Conservation (phyloP, 2,888 invertebrate genomes). For the Gasteruption jaculator region DNA sequence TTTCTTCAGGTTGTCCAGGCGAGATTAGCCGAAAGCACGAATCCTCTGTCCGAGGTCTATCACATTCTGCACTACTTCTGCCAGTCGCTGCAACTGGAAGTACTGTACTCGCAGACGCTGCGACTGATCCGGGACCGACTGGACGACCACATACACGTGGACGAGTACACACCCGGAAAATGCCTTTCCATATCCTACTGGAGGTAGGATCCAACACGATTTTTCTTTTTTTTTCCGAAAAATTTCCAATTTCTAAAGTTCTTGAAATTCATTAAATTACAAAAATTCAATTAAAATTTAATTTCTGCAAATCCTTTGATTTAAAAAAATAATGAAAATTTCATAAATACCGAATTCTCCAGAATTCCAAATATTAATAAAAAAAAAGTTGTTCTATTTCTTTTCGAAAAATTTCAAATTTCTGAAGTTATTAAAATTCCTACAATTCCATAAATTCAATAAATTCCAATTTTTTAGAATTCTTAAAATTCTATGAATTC, state of each 20-base stretch:
- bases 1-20: slow-evolving; percentile 71
- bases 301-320: too few relatives aligned
- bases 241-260: not conserved
- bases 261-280: not conserved
- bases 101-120: slow-evolving; percentile 82
- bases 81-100: slow-evolving; percentile 83
- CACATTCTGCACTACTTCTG: slow-evolving; percentile 88
- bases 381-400: too few relatives aligned
- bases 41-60: slow-evolving; percentile 78
- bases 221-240: not conserved
- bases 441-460: too few relatives aligned
- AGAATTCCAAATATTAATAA: too few relatives aligned
- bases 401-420: too few relatives aligned
- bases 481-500: too few relatives aligned
- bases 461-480: too few relatives aligned
- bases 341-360: too few relatives aligned
- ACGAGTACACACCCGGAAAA: slow-evolving; percentile 86
- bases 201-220: slow-evolving; percentile 59
- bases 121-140: slow-evolving; percentile 83
- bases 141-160: slow-evolving; percentile 83
- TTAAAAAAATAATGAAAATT: too few relatives aligned
- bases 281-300: not conserved
- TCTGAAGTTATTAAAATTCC: too few relatives aligned
- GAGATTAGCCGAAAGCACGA: slow-evolving; percentile 74
- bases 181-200: slow-evolving; percentile 92